phyloP scores from a whole-genome alignment of 1,140 invertebrate species.

The Drosophila micromelanica region DNA sequence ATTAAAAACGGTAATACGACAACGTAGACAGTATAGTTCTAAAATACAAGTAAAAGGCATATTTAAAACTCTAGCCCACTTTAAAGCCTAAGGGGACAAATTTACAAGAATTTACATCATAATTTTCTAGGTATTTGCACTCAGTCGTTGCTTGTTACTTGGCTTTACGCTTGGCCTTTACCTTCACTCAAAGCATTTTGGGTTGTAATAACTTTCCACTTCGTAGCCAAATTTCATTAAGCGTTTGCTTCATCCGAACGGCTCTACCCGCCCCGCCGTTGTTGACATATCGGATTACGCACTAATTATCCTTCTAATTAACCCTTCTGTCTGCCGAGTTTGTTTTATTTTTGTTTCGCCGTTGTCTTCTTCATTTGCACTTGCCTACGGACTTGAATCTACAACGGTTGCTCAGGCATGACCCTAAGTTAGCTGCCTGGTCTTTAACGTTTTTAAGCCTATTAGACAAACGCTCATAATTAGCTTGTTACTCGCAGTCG shows the following conservation, averaged over 20 bases:
- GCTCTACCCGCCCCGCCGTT: constrained; percentile 10
- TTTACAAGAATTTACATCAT: constrained; percentile 56
- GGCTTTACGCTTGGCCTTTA: constrained; percentile 8
- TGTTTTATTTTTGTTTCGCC: constrained; percentile 49
- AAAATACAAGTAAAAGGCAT: no score
- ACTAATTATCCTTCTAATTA: constrained; percentile 83
- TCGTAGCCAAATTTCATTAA: constrained; percentile 70
- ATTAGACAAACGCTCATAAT: constrained; percentile 79
- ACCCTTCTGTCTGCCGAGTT: constrained; percentile 70
- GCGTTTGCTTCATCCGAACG: constrained; percentile 2
- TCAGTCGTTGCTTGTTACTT: not conserved
- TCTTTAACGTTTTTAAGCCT: constrained; percentile 73
- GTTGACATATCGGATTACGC: constrained; percentile 83
- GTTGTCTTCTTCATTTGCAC: constrained; percentile 35
- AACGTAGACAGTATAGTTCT: constrained; percentile 6
- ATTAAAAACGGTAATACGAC: constrained; percentile 52
- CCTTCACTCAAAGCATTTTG: not conserved
- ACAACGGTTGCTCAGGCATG: constrained; percentile 58
- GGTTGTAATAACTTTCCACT: constrained; percentile 57
- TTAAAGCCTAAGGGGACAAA: constrained; percentile 11
- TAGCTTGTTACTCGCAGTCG: constrained; percentile 63
- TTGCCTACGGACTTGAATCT: constrained; percentile 32
- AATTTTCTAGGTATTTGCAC: constrained; percentile 67
- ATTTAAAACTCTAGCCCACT: no score
- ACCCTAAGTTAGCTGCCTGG: constrained; percentile 55